These are phyloP conservation scores for Brachionichthys hirsutus DNA, from an alignment of 2,113 vertebrate genomes.

Conservation along the genomic window DNA sequence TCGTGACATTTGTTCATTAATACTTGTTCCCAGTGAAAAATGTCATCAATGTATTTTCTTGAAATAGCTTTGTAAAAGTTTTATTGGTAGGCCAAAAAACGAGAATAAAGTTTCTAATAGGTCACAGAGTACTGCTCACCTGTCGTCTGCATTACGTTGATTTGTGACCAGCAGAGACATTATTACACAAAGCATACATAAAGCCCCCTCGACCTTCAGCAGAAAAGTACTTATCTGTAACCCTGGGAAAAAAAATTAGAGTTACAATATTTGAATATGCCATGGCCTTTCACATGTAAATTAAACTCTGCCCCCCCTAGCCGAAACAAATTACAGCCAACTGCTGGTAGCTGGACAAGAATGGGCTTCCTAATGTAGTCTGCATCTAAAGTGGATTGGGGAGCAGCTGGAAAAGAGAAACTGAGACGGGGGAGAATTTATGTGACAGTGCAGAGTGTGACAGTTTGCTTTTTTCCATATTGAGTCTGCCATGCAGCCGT, in stretches of 20 bases:
- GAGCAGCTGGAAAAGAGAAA: slow-evolving; percentile 69
- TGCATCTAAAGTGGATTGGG: slow-evolving; percentile 71
- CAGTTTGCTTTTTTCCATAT: slow-evolving; percentile 70
- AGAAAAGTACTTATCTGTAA: slow-evolving; percentile 58
- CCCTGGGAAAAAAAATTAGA: slow-evolving; percentile 65
- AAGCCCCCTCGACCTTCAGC: slow-evolving; percentile 43
- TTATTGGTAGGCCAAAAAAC: slow-evolving; percentile 46
- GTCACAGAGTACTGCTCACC: slow-evolving; percentile 46
- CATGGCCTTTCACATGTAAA: slow-evolving; percentile 75
- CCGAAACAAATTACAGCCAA: slow-evolving; percentile 78
- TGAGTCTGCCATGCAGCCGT: slow-evolving; percentile 64
- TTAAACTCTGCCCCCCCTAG: slow-evolving; percentile 66
- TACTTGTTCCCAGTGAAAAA: background rate
- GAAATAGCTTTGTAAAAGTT: slow-evolving; percentile 23
- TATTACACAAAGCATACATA: slow-evolving; percentile 44
- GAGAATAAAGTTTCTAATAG: slow-evolving; percentile 34
- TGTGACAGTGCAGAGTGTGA: slow-evolving; percentile 72
- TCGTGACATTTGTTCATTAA: background rate
- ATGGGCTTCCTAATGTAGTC: slow-evolving; percentile 74
- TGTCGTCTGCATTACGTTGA: slow-evolving; percentile 38
- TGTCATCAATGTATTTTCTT: slow-evolving; percentile 5
- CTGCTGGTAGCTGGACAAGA: slow-evolving; percentile 73
- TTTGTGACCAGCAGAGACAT: slow-evolving; percentile 53
- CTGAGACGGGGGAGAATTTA: slow-evolving; percentile 70
- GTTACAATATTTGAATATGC: slow-evolving; percentile 66